Evolutionary conservation across 2,113 vertebrate genomes (phyloP).

Genomic region (Blennius ocellaris): DNA sequence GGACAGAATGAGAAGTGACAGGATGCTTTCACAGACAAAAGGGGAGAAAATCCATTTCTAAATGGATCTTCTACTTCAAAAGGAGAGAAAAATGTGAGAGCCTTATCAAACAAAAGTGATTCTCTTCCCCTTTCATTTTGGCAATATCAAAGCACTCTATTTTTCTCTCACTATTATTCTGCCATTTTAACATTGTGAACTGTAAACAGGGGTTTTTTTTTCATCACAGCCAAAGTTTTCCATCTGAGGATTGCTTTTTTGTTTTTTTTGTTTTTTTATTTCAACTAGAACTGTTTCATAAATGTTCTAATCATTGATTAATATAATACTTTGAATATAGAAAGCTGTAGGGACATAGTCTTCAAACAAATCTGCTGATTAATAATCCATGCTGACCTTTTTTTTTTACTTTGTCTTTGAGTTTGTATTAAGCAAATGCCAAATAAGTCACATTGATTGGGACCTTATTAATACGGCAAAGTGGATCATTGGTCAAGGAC

Average conservation of each 20-base stretch:
- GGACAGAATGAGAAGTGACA: constrained; percentile 45
- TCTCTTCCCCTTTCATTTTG: constrained; percentile 31
- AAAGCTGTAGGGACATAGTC: too few relatives aligned
- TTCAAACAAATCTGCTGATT: too few relatives aligned
- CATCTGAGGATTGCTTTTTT: not conserved
- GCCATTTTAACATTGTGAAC: constrained; percentile 6
- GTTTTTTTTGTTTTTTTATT: too few relatives aligned
- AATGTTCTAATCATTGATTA: too few relatives aligned
- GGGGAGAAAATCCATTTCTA: constrained; percentile 42
- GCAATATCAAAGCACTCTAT: constrained; percentile 32
- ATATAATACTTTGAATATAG: too few relatives aligned
- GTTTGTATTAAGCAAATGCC: not conserved
- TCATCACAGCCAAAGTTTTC: not conserved
- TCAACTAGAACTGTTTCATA: too few relatives aligned
- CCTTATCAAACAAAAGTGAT: constrained; percentile 31
- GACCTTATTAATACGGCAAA: not conserved
- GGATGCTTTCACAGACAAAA: constrained; percentile 34
- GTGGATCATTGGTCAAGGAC: not conserved
- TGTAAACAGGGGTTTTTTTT: constrained; percentile 2
- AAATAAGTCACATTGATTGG: not conserved
- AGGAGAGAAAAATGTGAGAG: constrained; percentile 8
- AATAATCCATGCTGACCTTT: not conserved
- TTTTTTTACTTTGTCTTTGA: constrained; percentile 5
- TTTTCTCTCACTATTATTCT: constrained; percentile 9
- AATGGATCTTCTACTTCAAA: constrained; percentile 57